phyloP scores from a whole-genome alignment of 2,888 invertebrate genomes.

The Tryphoninae sp. region DNA sequence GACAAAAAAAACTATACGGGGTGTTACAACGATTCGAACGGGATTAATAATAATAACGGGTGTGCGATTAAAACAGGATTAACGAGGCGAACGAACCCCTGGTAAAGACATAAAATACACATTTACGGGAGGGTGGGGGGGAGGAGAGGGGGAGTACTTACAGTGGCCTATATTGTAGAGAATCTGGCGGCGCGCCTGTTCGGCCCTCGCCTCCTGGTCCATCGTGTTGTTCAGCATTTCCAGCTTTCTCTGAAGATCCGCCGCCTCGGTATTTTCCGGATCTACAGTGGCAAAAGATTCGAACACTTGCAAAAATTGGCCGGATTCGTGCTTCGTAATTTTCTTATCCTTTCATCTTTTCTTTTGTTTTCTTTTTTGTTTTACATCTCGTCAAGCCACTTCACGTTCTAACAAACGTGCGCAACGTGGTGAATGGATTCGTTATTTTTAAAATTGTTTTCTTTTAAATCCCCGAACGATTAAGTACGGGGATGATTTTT shows the following conservation, averaged over 20 bases:
- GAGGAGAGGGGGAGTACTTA: slow-evolving; percentile 82
- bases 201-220: slow-evolving; percentile 91
- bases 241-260: slow-evolving; percentile 94
- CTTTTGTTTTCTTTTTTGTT: neutral
- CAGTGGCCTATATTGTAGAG: slow-evolving; percentile 91
- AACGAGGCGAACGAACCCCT: no score
- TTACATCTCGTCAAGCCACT: slow-evolving; percentile 40
- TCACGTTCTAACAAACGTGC: slow-evolving; percentile 64
- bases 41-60: no score
- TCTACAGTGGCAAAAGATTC: slow-evolving; percentile 83
- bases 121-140: no score
- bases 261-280: slow-evolving; percentile 92
- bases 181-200: slow-evolving; percentile 90
- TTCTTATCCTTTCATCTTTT: neutral
- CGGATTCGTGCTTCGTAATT: neutral
- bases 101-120: no score
- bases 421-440: slow-evolving; percentile 44
- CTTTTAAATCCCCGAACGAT: slow-evolving; percentile 33
- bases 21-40: no score
- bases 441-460: slow-evolving; percentile 9
- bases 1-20: no score
- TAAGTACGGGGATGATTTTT: slow-evolving; percentile 29
- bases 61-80: no score
- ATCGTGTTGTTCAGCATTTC: slow-evolving; percentile 95
- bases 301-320: neutral